Conservation (phyloP, 2,113 vertebrate species). For the Tragelaphus buxtoni region DNA sequence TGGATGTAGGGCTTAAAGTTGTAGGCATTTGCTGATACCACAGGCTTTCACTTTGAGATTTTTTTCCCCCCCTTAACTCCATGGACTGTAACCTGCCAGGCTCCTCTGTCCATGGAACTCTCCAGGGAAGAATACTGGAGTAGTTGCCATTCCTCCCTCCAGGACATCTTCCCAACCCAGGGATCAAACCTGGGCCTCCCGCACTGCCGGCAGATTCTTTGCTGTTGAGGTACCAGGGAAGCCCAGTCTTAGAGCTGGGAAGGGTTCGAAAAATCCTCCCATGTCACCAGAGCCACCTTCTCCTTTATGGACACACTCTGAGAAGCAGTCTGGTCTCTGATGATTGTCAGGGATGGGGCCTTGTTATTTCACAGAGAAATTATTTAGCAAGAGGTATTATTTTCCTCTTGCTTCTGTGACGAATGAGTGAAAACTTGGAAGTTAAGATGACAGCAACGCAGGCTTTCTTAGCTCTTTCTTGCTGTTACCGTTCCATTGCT, state of each 20-base stretch:
- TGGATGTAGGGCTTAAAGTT: not conserved
- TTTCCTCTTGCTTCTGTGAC: not conserved
- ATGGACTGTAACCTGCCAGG: not conserved
- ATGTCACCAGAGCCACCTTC: rapidly evolving
- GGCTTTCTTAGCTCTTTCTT: not conserved
- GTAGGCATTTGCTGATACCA: not conserved
- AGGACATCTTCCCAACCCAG: not conserved
- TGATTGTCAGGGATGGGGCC: rapidly evolving
- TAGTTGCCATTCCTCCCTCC: not conserved
- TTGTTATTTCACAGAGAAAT: not conserved
- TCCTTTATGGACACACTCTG: not conserved
- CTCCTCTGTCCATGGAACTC: not conserved
- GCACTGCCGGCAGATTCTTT: not conserved
- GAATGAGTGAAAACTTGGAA: not conserved
- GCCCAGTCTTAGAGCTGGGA: not conserved
- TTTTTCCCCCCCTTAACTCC: rapidly evolving
- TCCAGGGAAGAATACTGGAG: not conserved
- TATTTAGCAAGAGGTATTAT: not conserved
- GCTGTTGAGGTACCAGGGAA: not conserved
- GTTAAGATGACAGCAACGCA: not conserved
- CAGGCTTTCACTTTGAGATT: not conserved
- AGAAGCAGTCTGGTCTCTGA: not conserved
- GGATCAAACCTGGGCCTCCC: rapidly evolving
- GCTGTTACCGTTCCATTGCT: not conserved
- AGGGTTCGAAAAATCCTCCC: not conserved